Conservation (phyloP, 2,113 vertebrate genomes). For the Himantopus leucocephalus region DNA sequence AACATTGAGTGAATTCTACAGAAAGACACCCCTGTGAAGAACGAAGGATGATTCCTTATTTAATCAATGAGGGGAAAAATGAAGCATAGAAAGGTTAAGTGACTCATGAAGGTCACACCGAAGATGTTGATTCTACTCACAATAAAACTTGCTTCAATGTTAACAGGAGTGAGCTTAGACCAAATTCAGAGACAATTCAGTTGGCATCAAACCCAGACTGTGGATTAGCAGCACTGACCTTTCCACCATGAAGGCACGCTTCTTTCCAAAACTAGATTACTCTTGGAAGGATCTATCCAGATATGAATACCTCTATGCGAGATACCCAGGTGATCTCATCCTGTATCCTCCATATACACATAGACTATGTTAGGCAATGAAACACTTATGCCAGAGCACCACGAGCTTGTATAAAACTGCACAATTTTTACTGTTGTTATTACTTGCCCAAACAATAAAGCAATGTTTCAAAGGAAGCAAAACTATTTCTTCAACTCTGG, state of each 20-base stretch:
- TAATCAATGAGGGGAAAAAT: neutral
- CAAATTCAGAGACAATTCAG: neutral
- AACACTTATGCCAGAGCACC: neutral
- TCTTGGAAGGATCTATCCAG: neutral
- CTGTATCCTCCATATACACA: neutral
- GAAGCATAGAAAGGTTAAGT: neutral
- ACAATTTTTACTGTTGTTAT: neutral
- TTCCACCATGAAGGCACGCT: neutral
- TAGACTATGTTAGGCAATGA: neutral
- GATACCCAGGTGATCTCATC: neutral
- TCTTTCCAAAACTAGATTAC: neutral
- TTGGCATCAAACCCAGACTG: neutral
- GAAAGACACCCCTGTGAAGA: neutral
- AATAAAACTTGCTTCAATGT: neutral
- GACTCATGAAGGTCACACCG: conserved; percentile 20
- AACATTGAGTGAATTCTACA: neutral
- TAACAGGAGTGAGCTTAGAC: neutral
- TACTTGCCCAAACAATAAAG: neutral
- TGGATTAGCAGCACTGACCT: neutral
- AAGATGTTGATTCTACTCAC: neutral
- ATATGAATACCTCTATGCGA: neutral
- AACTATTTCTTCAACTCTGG: neutral
- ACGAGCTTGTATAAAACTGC: neutral
- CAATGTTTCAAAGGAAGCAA: neutral
- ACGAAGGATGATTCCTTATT: neutral